Evolutionary conservation across 2,888 invertebrate genomes (phyloP), one percentile per base, ranked within the genome.

Genomic region (Phengaris alcon): DNA sequence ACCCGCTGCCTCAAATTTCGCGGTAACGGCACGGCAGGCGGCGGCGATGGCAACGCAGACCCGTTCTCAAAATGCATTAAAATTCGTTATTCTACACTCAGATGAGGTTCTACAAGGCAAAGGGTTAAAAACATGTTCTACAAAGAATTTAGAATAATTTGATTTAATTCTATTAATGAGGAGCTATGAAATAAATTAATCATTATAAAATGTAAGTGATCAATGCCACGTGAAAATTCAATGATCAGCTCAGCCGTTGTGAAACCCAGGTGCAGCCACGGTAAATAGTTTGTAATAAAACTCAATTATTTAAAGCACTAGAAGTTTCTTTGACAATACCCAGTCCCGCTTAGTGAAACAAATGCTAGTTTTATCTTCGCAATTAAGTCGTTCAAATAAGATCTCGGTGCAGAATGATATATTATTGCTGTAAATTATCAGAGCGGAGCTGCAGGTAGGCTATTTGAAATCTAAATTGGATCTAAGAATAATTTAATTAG

Each of bases 391-490:
- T 70, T 70, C 22, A 70, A 70, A 70, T 70, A 70, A 70, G 70
- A 70, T 70, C 70, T 70, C 48, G 70, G 51, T 70, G 70, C 70
- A 70, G 52, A 48, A 70, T 70, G 70, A 70, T 70, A 70, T 70
- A 70, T 70, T 52, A 51, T 68, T 51, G 52, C 70, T 70, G n/a
- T 70, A 51, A 70, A 52, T 70, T 52, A 70, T 52, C 70, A 70
- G 70, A 70, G 70, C 70, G 51, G 22, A 70, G 70, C 70, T 70
- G 70, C 70, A 70, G 70, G 70, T 70, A 70, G 70, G 52, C 70
- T 51, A 70, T 70, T 15, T 70, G 52, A 52, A 64, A 70, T 70
- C 70, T 52, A 52, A 46, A 69, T 51, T 69, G 48, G 69, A 70
- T 70, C 70, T 52, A 52, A 52, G 70, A 52, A 51, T 70, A 51